Evolutionary conservation across 2,888 invertebrate species (phyloP).

Genomic region (Sinohyriopsis cumingii): DNA sequence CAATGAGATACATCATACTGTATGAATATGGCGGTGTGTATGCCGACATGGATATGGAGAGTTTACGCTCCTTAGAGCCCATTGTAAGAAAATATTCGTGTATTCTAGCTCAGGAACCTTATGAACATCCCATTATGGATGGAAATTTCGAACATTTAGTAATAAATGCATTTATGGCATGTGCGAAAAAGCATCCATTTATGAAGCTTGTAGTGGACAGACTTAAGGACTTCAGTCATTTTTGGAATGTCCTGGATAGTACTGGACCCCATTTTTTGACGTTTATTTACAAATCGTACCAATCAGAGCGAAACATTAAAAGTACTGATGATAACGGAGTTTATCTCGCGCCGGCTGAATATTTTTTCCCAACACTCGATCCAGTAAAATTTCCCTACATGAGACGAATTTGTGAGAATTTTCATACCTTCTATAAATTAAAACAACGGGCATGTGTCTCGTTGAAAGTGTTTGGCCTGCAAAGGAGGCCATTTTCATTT

Average conservation of each 20-base stretch:
- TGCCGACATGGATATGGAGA: conserved; percentile 67
- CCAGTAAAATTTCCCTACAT: conserved; percentile 39
- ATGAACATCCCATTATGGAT: conserved; percentile 60
- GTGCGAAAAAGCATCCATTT: conserved; percentile 57
- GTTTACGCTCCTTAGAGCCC: conserved; percentile 54
- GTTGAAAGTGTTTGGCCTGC: conserved; percentile 28
- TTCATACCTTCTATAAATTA: conserved; percentile 19
- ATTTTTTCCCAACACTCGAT: conserved; percentile 45
- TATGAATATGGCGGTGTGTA: conserved; percentile 69
- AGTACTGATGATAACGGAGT: conserved; percentile 27
- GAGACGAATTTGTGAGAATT: conserved; percentile 29
- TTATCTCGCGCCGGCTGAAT: conserved; percentile 43
- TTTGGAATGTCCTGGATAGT: conserved; percentile 62
- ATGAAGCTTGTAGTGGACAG: conserved; percentile 58
- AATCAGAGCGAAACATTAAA: neutral
- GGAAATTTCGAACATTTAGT: conserved; percentile 56
- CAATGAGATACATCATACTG: conserved; percentile 65
- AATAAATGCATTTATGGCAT: conserved; percentile 64
- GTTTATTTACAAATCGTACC: conserved; percentile 23
- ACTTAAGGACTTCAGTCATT: conserved; percentile 50
- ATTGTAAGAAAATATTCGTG: conserved; percentile 52
- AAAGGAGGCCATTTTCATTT: conserved; percentile 26
- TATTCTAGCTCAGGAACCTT: conserved; percentile 62
- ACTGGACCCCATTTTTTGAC: conserved; percentile 65
- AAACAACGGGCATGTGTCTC: conserved; percentile 35